Conservation (phyloP, 2,888 invertebrate species). For the Acronicta aceris region DNA sequence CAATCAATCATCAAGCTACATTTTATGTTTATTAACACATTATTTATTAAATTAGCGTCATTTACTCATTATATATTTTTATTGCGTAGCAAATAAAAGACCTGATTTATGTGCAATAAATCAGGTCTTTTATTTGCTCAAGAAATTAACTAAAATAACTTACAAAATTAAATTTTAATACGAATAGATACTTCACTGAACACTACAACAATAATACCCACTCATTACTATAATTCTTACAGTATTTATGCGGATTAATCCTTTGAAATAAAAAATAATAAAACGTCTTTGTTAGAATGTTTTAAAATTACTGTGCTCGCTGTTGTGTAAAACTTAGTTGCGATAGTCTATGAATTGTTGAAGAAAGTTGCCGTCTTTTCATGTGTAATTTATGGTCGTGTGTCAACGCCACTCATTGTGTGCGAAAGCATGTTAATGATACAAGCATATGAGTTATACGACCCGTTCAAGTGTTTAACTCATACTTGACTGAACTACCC, state of each 20-base stretch:
- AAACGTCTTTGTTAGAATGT: constrained; percentile 22
- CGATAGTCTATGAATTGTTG: constrained; percentile 47
- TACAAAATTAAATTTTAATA: no score
- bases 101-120: no score
- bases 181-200: no score
- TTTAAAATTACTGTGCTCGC: constrained; percentile 26
- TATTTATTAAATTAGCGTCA: constrained; percentile 22
- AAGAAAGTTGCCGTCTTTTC: constrained; percentile 54
- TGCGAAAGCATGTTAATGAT: constrained; percentile 49
- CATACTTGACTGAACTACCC: constrained; percentile 17
- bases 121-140: no score
- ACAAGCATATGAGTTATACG: constrained; percentile 20
- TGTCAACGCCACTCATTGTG: constrained; percentile 52
- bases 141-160: no score
- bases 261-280: constrained; percentile 19
- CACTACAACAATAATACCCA: no score
- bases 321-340: constrained; percentile 46
- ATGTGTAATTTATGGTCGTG: constrained; percentile 46
- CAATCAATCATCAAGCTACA: constrained; percentile 22
- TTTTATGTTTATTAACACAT: constrained; percentile 16
- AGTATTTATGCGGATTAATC: constrained; percentile 16
- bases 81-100: no score
- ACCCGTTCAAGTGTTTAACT: constrained; percentile 12
- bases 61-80: background rate
- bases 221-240: constrained; percentile 12